Conservation (phyloP, 2,888 invertebrate species). For the Drosophila siamana region DNA sequence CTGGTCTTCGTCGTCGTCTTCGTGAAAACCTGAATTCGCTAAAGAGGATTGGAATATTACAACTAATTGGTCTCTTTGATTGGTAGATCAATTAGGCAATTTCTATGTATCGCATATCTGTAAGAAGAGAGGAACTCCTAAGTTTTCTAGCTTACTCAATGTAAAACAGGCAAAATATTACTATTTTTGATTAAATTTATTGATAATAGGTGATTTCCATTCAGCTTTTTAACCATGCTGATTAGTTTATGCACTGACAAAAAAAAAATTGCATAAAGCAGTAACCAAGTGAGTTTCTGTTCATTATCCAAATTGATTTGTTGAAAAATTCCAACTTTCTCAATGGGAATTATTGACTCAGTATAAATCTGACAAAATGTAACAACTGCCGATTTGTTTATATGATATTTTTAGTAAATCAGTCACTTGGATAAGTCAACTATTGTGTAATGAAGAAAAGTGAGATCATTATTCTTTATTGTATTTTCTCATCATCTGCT, state of each 20-base stretch:
- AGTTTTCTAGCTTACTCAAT: neutral
- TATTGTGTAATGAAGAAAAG: neutral
- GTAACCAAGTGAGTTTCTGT: neutral
- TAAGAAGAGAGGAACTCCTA: neutral
- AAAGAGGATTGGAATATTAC: neutral
- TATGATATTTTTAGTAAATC: too few species aligned
- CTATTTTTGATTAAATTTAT: neutral
- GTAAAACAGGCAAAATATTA: neutral
- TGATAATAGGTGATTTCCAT: neutral
- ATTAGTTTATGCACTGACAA: too few species aligned
- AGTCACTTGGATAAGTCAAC: neutral
- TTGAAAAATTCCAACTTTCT: neutral
- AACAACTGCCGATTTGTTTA: neutral
- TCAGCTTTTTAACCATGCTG: neutral
- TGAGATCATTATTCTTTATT: neutral
- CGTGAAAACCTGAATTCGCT: neutral
- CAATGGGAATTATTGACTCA: neutral
- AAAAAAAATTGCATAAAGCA: too few species aligned
- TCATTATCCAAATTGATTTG: neutral
- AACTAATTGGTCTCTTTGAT: neutral
- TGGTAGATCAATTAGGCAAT: neutral
- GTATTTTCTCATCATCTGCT: neutral
- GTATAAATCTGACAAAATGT: neutral
- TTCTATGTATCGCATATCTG: too few species aligned
- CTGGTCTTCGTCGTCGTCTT: neutral